Conservation (phyloP, 92 coral and sea anemone genomes). For the Paramuricea clavata region DNA sequence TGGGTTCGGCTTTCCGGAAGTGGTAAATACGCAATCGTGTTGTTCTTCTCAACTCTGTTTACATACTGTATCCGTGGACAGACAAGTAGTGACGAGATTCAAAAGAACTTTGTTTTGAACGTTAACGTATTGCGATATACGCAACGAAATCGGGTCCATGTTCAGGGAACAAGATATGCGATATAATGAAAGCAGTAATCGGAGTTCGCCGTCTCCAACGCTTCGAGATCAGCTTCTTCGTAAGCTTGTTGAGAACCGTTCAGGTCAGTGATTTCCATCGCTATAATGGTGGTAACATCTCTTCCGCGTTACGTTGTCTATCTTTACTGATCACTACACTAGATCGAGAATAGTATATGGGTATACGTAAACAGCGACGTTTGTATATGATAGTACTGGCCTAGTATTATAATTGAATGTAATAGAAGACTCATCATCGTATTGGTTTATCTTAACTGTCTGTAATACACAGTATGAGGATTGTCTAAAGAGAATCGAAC, state of each 20-base stretch:
- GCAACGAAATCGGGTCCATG: slow-evolving; percentile 73
- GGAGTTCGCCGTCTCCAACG: slow-evolving; percentile 37
- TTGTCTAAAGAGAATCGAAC: neutral
- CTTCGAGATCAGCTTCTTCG: slow-evolving; percentile 54
- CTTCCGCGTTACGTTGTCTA: neutral
- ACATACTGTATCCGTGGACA: slow-evolving; percentile 30
- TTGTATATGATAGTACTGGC: neutral
- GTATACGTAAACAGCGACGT: neutral
- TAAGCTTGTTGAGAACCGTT: slow-evolving; percentile 51
- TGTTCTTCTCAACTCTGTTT: slow-evolving; percentile 25
- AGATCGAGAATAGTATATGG: neutral
- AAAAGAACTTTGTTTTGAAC: slow-evolving; percentile 39
- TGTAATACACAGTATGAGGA: neutral
- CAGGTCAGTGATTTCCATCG: slow-evolving; percentile 48
- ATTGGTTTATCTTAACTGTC: slow-evolving; percentile 8
- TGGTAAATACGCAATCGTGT: slow-evolving; percentile 42
- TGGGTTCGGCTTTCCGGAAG: slow-evolving; percentile 52
- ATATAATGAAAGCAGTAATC: slow-evolving; percentile 28
- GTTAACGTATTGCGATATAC: slow-evolving; percentile 79
- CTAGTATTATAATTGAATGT: neutral
- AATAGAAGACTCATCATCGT: neutral
- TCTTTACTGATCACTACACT: neutral
- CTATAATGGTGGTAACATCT: neutral
- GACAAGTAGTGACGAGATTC: slow-evolving; percentile 25
- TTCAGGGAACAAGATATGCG: slow-evolving; percentile 52